Evolutionary conservation across 2,113 vertebrate genomes (phyloP).

Genomic region (Mustela nigripes): DNA sequence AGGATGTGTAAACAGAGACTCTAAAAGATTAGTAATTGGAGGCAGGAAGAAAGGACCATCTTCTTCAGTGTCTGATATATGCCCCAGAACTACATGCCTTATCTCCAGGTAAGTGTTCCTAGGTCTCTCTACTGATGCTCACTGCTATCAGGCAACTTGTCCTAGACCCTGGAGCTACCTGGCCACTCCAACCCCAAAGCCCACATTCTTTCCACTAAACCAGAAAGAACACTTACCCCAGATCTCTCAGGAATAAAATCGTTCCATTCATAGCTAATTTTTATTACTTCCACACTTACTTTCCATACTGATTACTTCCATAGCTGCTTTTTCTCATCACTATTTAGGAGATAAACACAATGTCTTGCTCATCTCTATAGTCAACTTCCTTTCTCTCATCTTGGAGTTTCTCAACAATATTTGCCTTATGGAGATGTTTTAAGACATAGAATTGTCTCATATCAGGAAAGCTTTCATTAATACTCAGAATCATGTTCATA

Average conservation of each 20-base stretch:
- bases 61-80: neutral
- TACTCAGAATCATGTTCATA: neutral
- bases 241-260: neutral
- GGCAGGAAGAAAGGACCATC: neutral
- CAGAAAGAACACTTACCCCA: neutral
- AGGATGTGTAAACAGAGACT: neutral
- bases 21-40: neutral
- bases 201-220: neutral
- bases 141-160: neutral
- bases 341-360: neutral
- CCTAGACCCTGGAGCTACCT: neutral
- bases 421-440: neutral
- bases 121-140: neutral
- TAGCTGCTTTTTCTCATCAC: neutral
- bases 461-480: neutral
- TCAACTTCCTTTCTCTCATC: neutral
- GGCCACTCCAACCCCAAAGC: neutral
- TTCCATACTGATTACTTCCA: neutral
- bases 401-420: neutral
- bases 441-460: neutral
- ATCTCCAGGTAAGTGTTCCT: neutral
- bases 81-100: accelerated
- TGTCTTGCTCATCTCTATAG: neutral
- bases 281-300: neutral
- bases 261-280: neutral